Base-by-base conservation (phyloP, 1,140 invertebrate species). In the Microplitis demolitor region DNA sequence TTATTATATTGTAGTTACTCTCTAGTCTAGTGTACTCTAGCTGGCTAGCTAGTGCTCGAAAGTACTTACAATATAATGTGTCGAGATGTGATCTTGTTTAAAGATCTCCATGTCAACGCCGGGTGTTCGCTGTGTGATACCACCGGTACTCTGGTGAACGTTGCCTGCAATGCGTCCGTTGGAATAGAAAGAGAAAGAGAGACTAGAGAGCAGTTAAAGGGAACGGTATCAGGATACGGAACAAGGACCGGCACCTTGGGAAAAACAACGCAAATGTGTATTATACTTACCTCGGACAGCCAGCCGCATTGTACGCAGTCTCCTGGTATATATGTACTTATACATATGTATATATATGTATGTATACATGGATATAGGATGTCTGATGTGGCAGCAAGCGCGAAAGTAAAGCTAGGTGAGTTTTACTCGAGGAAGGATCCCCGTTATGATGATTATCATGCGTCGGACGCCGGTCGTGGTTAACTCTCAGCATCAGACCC, bases 371-470 rank as follows among this genome's bases (percentile, higher is more conserved):
- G 62, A 72, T 39, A 50, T 16, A 24, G 51, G 74, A 51, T 67
- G 73, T 51, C 24, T 54, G 66, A 14, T 24, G 71, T 13, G 53
- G 24, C 31, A 66, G 34, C 35, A 34, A 61, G 9, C 69, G 72
- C 72, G 72, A 76, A 77, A 72, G 63, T 77, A 77, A 75, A 72
- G 70, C 70, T 66, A 73, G 69, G 56, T 64, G 56, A 77, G 60
- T 78, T 73, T 53, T 50, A 16, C 69, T 62, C 70, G 76, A 71
- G 77, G 77, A 81, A 81, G 78, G 76, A 80, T 76, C 72, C 73
- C 80, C 80, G 80, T 81, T 81, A 81, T 78, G 78, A 81, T 81
- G 80, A 81, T 81, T 81, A 81, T 79, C 78, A 75, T 81, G 74
- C 78, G 76, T 78, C 74, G 74, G 74, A 78, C 70, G 74, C 71